Evolutionary conservation across 2,888 invertebrate species (phyloP), one percentile per base, ranked within the genome.

Genomic region (Andrena fulva): DNA sequence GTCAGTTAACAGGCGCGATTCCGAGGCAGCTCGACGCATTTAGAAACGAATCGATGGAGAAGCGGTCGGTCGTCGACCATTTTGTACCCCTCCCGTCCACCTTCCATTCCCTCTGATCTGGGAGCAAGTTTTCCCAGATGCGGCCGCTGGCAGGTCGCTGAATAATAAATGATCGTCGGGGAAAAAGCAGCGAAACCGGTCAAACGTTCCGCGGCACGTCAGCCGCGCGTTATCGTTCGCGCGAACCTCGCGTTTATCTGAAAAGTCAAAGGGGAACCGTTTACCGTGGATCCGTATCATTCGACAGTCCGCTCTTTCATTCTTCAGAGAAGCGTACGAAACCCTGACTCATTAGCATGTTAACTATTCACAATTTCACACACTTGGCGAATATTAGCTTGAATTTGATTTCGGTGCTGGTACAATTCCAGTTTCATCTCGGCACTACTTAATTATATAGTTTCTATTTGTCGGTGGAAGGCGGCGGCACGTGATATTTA

Each of bases 21-120:
- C 71, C 76, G 76, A 10, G 27, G 78, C 56, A 56, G 68, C 66
- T 29, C 52, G 77, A 83, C 83, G 80, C 73, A 75, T 80, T 85
- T 78, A 83, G 85, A 85, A 80, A 66, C 84, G 85, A 85, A 85
- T 85, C 85, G 85, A 85, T 85, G 72, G 56, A 56, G 56, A 27
- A 50, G 24, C 31, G 68, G 68, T 52, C 66, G 84, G 80, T 80
- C 83, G 80, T 59, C 82, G 74, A 85, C 80, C 85, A 75, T 75
- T 80, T 79, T 70, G 42, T 66, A 70, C 52, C 72, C 80, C 42
- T 42, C 66, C 16, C 20, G 60, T 66, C 60, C 59, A 16, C 52
- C 56, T 73, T 82, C 76, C 75, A 77, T 84, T 68, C 29, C n/a
- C 67, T 35, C 35, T 31, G 59, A 67, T 62, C 52, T 31, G 56